Base-by-base conservation (phyloP, 2,113 vertebrate species). In the Lagopus leucura region DNA sequence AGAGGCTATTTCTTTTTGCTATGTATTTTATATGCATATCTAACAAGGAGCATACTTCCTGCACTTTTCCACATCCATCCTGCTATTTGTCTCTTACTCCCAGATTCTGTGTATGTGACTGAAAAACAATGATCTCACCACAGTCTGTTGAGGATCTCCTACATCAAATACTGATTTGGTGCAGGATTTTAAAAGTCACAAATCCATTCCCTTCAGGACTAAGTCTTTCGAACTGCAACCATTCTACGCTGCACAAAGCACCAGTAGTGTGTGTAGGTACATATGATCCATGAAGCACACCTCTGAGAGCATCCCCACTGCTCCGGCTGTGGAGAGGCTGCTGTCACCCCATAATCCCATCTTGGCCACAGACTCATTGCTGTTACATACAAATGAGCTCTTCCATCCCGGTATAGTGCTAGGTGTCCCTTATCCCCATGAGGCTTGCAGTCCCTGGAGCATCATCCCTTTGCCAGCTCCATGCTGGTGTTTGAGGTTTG, bases 381-480 rank as follows among this genome's bases (percentile, higher is more conserved):
- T 19, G 32, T n/a, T 58, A 19, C 32, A 58, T 19, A 28, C 10
- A 20, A 58, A n/a, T 12, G 18, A 12, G 16, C 7, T 58, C 55
- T 9, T 58, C 55, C 32, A 20, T 32, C 55, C 55, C 18, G 8
- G 19, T 11, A 19, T 17, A 57, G 55, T 11, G 30, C 36, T 1
- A 2, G 6, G 25, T 22, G 36, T 30, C 12, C 36, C 61, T 16
- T 7, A 4, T 48, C 19, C 40, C 19, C 24, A 18, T 6, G 2
- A 11, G 32, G 32, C 25, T 28, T 20, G 21, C 20, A 10, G 6
- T 24, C 18, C 11, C 25, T 0, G 4, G 45, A 11, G 10, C 55
- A 21, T 11, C 2, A 0, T 8, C 24, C 11, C 21, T 32, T 32
- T 2, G 0, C 14, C 1, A 0, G 8, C 36, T 45, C 48, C 15